Evolutionary conservation across 2,888 invertebrate genomes (phyloP).

Genomic region (Tiliacea aurago): DNA sequence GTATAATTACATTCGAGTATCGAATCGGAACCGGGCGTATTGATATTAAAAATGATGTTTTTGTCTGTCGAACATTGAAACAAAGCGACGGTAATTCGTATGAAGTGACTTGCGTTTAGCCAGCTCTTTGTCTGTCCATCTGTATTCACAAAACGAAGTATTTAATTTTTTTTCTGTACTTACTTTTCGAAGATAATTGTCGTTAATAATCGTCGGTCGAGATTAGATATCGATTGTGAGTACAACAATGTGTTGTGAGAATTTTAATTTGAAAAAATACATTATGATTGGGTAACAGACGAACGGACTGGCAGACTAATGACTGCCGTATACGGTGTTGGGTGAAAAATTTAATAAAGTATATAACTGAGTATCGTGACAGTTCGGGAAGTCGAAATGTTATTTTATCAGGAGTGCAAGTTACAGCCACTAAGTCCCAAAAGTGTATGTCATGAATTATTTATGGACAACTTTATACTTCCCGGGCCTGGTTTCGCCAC

Average conservation of each 20-base stretch:
- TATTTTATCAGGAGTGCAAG: constrained; percentile 73
- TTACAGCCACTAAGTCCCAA: constrained; percentile 77
- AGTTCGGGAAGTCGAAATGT: constrained; percentile 61
- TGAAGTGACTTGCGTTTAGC: constrained; percentile 89
- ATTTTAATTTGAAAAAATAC: constrained; percentile 62
- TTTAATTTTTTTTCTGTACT: constrained; percentile 78
- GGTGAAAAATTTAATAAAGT: constrained; percentile 41
- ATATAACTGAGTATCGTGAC: constrained; percentile 38
- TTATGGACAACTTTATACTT: constrained; percentile 88
- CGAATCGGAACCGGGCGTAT: constrained; percentile 76
- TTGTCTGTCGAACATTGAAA: constrained; percentile 85
- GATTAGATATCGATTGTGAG: constrained; percentile 78
- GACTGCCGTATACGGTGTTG: constrained; percentile 45
- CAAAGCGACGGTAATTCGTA: constrained; percentile 88
- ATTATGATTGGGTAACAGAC: constrained; percentile 52
- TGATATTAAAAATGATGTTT: constrained; percentile 85
- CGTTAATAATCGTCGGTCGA: constrained; percentile 82
- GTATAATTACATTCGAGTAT: constrained; percentile 83
- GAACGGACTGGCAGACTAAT: constrained; percentile 43
- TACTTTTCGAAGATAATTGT: constrained; percentile 82
- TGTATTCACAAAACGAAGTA: constrained; percentile 83
- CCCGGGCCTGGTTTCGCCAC: constrained; percentile 78
- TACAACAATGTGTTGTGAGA: constrained; percentile 65
- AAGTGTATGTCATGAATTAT: constrained; percentile 81
- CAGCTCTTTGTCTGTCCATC: constrained; percentile 81